phyloP scores from a whole-genome alignment of 2,113 vertebrate species.

The Camelus dromedarius region DNA sequence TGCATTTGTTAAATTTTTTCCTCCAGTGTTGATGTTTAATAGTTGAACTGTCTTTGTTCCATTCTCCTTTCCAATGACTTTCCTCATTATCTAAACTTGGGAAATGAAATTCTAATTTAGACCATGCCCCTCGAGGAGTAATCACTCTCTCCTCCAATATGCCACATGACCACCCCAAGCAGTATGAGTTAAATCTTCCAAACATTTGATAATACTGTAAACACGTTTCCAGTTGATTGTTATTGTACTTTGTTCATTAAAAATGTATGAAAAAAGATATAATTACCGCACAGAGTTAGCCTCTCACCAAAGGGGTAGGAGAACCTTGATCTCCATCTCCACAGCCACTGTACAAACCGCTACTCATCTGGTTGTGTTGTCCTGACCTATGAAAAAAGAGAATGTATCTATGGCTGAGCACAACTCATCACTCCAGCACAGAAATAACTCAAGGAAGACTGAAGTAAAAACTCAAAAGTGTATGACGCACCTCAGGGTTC shows the following conservation, averaged over 20 bases:
- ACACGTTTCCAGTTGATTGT: neutral
- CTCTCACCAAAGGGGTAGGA: neutral
- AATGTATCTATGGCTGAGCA: neutral
- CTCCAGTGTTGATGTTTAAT: neutral
- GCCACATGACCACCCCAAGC: neutral
- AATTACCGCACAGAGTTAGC: neutral
- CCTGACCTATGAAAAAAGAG: neutral
- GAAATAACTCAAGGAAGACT: neutral
- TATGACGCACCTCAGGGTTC: neutral
- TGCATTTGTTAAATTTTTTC: neutral
- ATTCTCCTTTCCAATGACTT: neutral
- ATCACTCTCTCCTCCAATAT: neutral
- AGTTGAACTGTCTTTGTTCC: neutral
- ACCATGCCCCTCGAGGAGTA: neutral
- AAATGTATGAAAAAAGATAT: slow-evolving; percentile 15
- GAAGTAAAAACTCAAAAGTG: neutral
- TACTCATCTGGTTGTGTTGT: neutral
- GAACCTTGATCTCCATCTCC: neutral
- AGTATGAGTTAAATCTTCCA: neutral
- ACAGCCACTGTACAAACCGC: neutral
- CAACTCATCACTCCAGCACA: neutral
- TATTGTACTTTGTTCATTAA: slow-evolving; percentile 19
- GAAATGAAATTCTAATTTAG: slow-evolving; percentile 60
- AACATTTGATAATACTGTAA: neutral
- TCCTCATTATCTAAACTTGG: neutral